A percentile compares a stretch with the other conserved stretches of the same genome.
Evolutionary conservation across 2,113 vertebrate species (phyloP).

Genomic region (Lampris megalopsis): DNA sequence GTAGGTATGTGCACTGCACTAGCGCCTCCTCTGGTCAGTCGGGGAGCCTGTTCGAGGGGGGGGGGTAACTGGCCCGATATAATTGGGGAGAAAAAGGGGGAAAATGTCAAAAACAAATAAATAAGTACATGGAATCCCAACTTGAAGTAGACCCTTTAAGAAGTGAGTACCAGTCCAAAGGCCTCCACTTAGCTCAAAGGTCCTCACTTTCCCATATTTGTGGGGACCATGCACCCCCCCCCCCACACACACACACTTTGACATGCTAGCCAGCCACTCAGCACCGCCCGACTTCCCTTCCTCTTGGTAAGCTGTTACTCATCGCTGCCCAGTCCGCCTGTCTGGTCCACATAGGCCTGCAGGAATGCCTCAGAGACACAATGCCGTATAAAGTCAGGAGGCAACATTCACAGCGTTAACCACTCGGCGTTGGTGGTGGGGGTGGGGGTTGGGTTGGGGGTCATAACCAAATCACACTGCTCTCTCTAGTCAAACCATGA

Average conservation of each 20-base stretch:
- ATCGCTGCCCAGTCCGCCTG: constrained; percentile 60
- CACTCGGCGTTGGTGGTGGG: too few relatives aligned
- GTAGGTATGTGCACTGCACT: too few relatives aligned
- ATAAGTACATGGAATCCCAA: too few relatives aligned
- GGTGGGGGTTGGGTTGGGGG: background rate
- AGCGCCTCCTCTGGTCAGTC: too few relatives aligned
- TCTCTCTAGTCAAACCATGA: background rate
- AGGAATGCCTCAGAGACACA: constrained; percentile 74
- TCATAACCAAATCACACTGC: background rate
- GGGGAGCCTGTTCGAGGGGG: too few relatives aligned
- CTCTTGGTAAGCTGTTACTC: constrained; percentile 70
- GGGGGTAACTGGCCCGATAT: too few relatives aligned
- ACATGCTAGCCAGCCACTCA: constrained; percentile 10
- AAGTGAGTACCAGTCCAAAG: too few relatives aligned
- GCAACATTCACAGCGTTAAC: constrained; percentile 1
- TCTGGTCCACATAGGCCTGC: constrained; percentile 74
- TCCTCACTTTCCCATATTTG: too few relatives aligned
- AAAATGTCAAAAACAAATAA: too few relatives aligned
- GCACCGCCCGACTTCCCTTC: constrained; percentile 35
- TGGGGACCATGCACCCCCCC: constrained; percentile 24
- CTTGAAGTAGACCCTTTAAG: too few relatives aligned
- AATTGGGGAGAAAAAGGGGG: too few relatives aligned
- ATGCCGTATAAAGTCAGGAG: constrained; percentile 43
- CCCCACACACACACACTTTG: constrained; percentile 26
- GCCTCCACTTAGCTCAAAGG: too few relatives aligned